Evolutionary conservation across 2,797 vertebrate species (phyloP).

Genomic region (Danio kyathit): DNA sequence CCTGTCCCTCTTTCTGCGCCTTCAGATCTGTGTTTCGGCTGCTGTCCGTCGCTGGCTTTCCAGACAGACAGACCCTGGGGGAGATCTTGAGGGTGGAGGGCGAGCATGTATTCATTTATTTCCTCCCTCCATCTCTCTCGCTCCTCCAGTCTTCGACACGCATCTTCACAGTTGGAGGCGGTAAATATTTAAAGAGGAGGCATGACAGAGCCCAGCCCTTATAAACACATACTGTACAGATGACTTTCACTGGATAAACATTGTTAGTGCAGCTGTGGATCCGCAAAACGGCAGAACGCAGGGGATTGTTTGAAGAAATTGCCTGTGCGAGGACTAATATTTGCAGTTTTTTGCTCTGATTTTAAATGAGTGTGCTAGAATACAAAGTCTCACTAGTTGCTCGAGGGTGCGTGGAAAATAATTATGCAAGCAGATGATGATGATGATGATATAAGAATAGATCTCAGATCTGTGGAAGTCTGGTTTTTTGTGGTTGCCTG

Average conservation of each 20-base stretch:
- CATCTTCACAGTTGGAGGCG: constrained; percentile 81
- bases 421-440: constrained; percentile 10
- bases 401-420: neutral
- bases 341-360: neutral
- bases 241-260: constrained; percentile 24
- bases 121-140: constrained; percentile 61
- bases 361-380: neutral
- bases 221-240: constrained; percentile 52
- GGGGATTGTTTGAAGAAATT: neutral
- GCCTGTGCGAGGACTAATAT: constrained; percentile 6
- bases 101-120: constrained; percentile 80
- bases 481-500: neutral
- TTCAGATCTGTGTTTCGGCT: constrained; percentile 31
- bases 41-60: constrained; percentile 59
- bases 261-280: neutral
- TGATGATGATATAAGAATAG: constrained; percentile 6
- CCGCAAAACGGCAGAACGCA: neutral
- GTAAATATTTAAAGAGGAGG: constrained; percentile 83
- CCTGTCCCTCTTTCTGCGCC: constrained; percentile 28
- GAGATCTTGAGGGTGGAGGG: constrained; percentile 61
- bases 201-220: constrained; percentile 72
- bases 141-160: constrained; percentile 69
- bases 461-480: constrained; percentile 4
- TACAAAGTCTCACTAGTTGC: constrained; percentile 5
- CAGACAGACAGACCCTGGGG: constrained; percentile 73